Percentiles rank a stretch among this genome's conserved stretches.
Evolutionary conservation across 2,888 invertebrate genomes (phyloP).

Genomic region (Pammene fasciana): DNA sequence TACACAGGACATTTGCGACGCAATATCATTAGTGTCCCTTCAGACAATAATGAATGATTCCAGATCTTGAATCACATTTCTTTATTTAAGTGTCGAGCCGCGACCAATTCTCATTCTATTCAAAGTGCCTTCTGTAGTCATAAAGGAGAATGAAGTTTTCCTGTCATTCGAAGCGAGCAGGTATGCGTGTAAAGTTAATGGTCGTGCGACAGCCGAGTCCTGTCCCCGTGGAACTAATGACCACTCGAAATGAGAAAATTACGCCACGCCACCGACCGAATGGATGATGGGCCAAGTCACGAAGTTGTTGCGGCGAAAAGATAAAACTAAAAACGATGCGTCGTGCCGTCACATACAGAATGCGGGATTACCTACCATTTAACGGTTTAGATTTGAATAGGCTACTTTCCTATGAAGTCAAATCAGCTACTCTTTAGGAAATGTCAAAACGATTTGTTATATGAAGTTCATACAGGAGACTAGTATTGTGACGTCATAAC

Average conservation of each 20-base stretch:
- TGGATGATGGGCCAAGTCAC: constrained; percentile 74
- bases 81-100: constrained; percentile 14
- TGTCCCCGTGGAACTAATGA: constrained; percentile 77
- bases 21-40: constrained; percentile 13
- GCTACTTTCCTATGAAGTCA: too few relatives aligned
- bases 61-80: constrained; percentile 23
- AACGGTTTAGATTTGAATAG: constrained; percentile 18
- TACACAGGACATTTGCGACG: constrained; percentile 10
- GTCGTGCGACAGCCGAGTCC: constrained; percentile 70
- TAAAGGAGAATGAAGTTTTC: constrained; percentile 53
- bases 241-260: constrained; percentile 78
- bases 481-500: too few relatives aligned
- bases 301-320: constrained; percentile 60
- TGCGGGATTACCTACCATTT: background rate
- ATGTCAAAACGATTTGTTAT: too few relatives aligned
- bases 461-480: too few relatives aligned
- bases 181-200: constrained; percentile 72
- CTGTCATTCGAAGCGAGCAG: constrained; percentile 52
- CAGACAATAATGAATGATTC: constrained; percentile 15
- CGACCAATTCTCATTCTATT: constrained; percentile 30
- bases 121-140: constrained; percentile 45
- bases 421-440: too few relatives aligned
- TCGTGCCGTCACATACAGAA: constrained; percentile 46
- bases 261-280: constrained; percentile 65
- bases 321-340: constrained; percentile 51